Conservation (phyloP, 1,140 invertebrate species). For the Bombus fervidus region DNA sequence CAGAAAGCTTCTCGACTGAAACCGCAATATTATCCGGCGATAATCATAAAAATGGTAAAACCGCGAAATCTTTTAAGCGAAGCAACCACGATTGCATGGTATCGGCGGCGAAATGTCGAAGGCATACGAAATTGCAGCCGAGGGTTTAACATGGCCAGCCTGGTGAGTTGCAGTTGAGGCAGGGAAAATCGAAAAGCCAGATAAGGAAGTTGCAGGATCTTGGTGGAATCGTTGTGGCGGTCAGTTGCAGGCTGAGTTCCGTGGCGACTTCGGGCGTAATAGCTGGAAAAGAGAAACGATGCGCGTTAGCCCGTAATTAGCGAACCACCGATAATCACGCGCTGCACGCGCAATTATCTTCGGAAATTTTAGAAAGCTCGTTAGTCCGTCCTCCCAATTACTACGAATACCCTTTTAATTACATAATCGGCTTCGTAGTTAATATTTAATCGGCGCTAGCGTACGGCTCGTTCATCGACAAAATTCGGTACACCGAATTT, state of each 20-base stretch:
- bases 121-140: no score
- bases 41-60: background rate
- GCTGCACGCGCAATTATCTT: constrained; percentile 47
- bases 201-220: constrained; percentile 18
- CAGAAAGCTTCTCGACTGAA: background rate
- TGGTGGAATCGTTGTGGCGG: background rate
- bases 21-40: background rate
- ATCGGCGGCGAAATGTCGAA: background rate
- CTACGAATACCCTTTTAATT: constrained; percentile 58
- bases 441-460: constrained; percentile 27
- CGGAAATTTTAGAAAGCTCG: constrained; percentile 42
- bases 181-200: background rate
- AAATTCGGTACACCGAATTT: constrained; percentile 9
- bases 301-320: constrained; percentile 47
- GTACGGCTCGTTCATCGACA: background rate
- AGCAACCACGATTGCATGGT: no score
- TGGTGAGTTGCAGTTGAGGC: background rate
- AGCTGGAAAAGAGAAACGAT: constrained; percentile 60
- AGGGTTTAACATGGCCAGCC: background rate
- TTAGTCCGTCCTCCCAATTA: constrained; percentile 48
- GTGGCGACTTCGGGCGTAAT: constrained; percentile 39
- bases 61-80: background rate
- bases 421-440: constrained; percentile 47
- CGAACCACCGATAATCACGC: constrained; percentile 36
- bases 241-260: constrained; percentile 8